Percentiles rank a stretch among this genome's conserved stretches.
These are phyloP conservation scores for Henricia sp. DNA, from an alignment of 53 echinoderm and acorn worm species.

Conservation along the genomic window DNA sequence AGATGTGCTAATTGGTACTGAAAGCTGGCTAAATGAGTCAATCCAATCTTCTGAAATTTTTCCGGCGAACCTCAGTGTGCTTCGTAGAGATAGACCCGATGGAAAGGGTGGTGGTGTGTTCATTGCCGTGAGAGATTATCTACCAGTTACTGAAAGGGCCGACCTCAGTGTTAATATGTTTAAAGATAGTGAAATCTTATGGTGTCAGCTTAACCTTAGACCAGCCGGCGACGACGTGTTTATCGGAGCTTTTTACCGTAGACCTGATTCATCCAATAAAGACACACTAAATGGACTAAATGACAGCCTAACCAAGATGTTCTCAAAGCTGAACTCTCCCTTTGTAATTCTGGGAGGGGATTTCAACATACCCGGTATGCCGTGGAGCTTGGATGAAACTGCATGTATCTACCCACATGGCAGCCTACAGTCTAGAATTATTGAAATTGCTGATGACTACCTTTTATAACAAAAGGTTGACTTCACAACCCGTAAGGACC, in stretches of 20 bases:
- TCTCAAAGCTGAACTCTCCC: constrained; percentile 14
- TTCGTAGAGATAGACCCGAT: not conserved
- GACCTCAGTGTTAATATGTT: not conserved
- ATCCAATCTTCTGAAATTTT: not conserved
- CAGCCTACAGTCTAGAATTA: constrained; percentile 42
- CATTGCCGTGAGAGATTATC: not conserved
- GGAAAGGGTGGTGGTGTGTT: not conserved
- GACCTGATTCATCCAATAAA: constrained; percentile 6
- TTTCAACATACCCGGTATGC: constrained; percentile 57
- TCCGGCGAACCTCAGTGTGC: not conserved
- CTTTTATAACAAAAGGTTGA: constrained; percentile 45
- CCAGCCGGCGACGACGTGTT: constrained; percentile 33
- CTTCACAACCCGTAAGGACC: constrained; percentile 45
- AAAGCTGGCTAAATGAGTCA: not conserved
- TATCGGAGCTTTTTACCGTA: constrained; percentile 48
- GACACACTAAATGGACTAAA: constrained; percentile 19
- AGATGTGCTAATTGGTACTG: constrained; percentile 8
- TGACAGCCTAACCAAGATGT: constrained; percentile 29
- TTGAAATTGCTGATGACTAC: constrained; percentile 54
- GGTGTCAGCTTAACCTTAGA: constrained; percentile 46
- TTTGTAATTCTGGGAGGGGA: constrained; percentile 55
- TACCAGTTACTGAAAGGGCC: constrained; percentile 17
- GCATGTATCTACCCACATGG: constrained; percentile 2
- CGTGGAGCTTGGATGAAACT: constrained; percentile 26
- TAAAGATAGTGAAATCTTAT: constrained; percentile 29